Evolutionary conservation across 2,113 vertebrate genomes (phyloP), one percentile per base, ranked within the genome.

Genomic region (Cromileptes altivelis): DNA sequence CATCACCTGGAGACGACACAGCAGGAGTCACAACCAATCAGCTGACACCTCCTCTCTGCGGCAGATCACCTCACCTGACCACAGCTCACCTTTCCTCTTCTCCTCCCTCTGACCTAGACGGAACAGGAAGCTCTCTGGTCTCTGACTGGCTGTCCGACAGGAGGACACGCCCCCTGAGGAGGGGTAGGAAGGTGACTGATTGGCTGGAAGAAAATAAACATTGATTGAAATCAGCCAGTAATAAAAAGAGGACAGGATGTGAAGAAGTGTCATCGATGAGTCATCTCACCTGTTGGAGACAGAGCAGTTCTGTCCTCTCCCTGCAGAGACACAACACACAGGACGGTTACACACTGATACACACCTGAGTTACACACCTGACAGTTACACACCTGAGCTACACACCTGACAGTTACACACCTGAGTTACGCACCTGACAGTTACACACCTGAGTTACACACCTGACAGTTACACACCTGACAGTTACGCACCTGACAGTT

Each of bases 91-190:
- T 97, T 94, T 97, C 91, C 93, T 97, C 87, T 95, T 94, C 86
- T 98, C 98, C 74, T 96, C 96, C 85, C 95, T 97, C 88, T 96
- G 94, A 78, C 94, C 82, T 58, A 97, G 94, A 90, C 96, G 97
- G 82, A 96, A 97, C 91, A 99, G 95, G 94, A 98, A 98, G 93
- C 97, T 98, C 85, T 99, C 97, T 2, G 97, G 98, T 68, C 97
- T 96, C 45, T 94, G 92, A 68, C 91, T 79, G 83, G 95, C 85
- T 70, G 93, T 91, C 88, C 97, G 96, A 93, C 95, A 95, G 88
- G 94, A 88, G 77, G 95, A 86, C 71, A 78, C 90, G 90, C 94
- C 92, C 86, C 94, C 94, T 86, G 95, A 92, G 85, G 92, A 91
- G 83, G 96, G 95, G 92, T 96, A 96, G 50, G 96, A 91, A 85